Evolutionary conservation across 2,113 vertebrate species (phyloP).

Genomic region (Athene cunicularia): DNA sequence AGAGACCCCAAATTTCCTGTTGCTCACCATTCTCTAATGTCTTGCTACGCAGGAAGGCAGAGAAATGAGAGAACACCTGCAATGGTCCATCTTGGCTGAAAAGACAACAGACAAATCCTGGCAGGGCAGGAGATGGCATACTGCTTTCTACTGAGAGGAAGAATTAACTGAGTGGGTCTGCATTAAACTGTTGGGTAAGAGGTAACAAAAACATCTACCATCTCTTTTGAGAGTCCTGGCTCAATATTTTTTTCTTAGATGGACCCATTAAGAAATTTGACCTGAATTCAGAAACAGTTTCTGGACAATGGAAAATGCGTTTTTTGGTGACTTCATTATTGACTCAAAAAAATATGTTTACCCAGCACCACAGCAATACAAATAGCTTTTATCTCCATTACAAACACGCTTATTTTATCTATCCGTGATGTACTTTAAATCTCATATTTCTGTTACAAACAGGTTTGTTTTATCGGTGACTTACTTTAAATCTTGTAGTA

Average conservation of each 20-base stretch:
- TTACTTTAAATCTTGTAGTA: constrained; percentile 41
- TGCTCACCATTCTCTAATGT: not conserved
- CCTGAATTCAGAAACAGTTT: constrained; percentile 24
- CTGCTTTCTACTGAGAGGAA: not conserved
- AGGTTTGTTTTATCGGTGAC: constrained; percentile 24
- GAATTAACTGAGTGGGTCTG: not conserved
- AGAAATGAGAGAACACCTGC: not conserved
- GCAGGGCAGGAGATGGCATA: not conserved
- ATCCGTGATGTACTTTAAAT: constrained; percentile 24
- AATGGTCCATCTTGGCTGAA: not conserved
- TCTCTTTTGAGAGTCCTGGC: not conserved
- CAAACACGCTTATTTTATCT: constrained; percentile 34
- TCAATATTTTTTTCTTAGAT: not conserved
- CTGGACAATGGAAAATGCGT: not conserved
- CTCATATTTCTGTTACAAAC: constrained; percentile 26
- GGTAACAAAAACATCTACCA: not conserved
- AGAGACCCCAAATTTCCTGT: not conserved
- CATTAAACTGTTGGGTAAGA: not conserved
- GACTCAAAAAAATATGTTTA: not conserved
- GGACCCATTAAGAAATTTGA: constrained; percentile 17
- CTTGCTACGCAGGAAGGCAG: not conserved
- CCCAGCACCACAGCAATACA: not conserved
- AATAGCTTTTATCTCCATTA: constrained; percentile 52
- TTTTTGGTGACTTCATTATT: constrained; percentile 18
- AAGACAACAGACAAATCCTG: not conserved